Base-by-base conservation (phyloP, 1,140 invertebrate species). In the Pararge aegeria region DNA sequence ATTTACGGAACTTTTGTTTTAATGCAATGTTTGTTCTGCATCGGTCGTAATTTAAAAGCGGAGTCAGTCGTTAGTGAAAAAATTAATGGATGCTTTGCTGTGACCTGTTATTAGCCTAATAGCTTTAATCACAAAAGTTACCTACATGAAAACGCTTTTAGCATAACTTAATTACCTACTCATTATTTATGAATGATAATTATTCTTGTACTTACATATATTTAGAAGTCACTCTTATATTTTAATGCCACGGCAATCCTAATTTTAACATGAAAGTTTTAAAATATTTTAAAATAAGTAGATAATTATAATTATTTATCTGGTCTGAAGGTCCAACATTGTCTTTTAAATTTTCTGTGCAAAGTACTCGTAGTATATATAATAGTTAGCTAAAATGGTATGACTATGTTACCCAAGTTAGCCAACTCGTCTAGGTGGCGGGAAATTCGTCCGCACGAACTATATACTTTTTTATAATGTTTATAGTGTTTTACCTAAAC, bases 131-230 rank as follows among this genome's bases (percentile, higher is more conserved):
- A 65, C 34, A 59, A 57, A 58, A 61, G 42, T 30, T 24, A 52
- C 59, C 34, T 48, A 72, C 70, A 72, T 30, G 63, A 49, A 61
- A 72, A 68, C 29, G 63, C 66, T 63, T 42, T 42, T 9, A 42
- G 13, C 1, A 42, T 18, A 6, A 42, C 16, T 42, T 42, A 42
- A 42, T 42, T 18, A 42, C 16, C 15, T 18, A 6, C 6, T 42
- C 13, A 16, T 42, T 42, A 18, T 42, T 10, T 42, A 42, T 50
- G 27, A 13, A 4, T 46, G 9, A 19, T 1, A 46, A 15, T 55
- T 44, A 44, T 18, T 44, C 15, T 18, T 19, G 40, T 44, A 44
- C 40, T 9, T 9, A 9, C 10, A 27, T 27, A n/a, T 27, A 1
- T 7, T 1, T 27, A 27, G 5, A 5, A 27, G 27, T 27, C 27